phyloP scores from a whole-genome alignment of 2,797 vertebrate genomes.

The Fringilla coelebs region DNA sequence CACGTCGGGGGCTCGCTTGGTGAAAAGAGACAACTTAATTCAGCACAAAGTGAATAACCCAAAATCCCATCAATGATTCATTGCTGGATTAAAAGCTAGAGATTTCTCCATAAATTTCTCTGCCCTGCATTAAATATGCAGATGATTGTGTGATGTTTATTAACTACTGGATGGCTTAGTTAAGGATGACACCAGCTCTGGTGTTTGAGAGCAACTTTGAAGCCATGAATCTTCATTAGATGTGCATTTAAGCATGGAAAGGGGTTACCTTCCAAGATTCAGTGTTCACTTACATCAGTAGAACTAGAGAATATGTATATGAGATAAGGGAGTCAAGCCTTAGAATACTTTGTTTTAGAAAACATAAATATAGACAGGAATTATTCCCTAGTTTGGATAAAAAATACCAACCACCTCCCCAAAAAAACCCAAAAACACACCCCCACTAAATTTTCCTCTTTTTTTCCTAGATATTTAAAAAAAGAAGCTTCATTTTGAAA shows the following conservation, averaged over 20 bases:
- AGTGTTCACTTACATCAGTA: background rate
- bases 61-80: conserved; percentile 65
- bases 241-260: background rate
- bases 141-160: background rate
- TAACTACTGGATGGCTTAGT: conserved; percentile 2
- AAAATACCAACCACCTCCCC: background rate
- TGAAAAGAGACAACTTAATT: conserved; percentile 63
- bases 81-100: conserved; percentile 60
- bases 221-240: conserved; percentile 3
- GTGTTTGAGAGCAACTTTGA: background rate
- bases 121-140: conserved; percentile 36
- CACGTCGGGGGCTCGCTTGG: background rate
- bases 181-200: background rate
- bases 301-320: background rate
- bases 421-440: background rate
- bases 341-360: background rate
- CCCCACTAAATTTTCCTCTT: background rate
- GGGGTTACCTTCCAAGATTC: background rate
- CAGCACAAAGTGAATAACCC: conserved; percentile 63
- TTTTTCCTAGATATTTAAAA: background rate
- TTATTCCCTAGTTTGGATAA: background rate
- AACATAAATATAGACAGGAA: background rate
- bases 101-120: conserved; percentile 50
- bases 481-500: background rate
- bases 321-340: background rate